Conservation (phyloP, 2,797 vertebrate species). For the Etheostoma nigrum region DNA sequence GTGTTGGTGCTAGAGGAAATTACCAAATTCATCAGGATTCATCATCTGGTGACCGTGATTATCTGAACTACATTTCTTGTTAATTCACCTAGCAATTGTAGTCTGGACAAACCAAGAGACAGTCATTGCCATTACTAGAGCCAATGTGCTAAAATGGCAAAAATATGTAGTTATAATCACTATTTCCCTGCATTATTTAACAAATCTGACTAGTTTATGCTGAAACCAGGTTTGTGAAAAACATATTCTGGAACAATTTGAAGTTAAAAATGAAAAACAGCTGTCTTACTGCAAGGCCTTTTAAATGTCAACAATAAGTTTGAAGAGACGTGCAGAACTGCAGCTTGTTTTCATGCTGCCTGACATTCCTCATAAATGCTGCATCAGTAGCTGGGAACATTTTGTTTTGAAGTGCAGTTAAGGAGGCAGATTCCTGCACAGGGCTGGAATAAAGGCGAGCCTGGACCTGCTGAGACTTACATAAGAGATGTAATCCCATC, state of each 20-base stretch:
- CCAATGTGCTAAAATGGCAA: neutral
- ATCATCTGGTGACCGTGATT: neutral
- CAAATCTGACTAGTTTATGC: neutral
- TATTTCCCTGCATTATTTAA: neutral
- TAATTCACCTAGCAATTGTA: neutral
- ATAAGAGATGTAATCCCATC: conserved; percentile 65
- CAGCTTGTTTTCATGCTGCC: conserved; percentile 46
- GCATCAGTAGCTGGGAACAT: conserved; percentile 62
- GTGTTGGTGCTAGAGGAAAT: neutral
- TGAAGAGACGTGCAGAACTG: neutral
- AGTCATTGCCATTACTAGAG: neutral
- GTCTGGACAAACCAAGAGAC: neutral
- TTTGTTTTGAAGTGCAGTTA: conserved; percentile 43
- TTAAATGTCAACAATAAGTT: neutral
- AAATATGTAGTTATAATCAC: neutral
- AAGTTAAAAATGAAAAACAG: neutral
- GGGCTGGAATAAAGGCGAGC: conserved; percentile 51
- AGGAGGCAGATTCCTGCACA: conserved; percentile 22
- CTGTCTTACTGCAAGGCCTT: neutral
- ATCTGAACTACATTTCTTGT: neutral
- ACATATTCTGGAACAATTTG: neutral
- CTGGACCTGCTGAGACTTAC: conserved; percentile 68
- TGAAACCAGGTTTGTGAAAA: neutral
- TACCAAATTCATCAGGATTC: neutral
- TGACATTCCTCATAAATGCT: conserved; percentile 54